A percentile compares a stretch with the other conserved stretches of the same genome.
phyloP scores from a whole-genome alignment of 2,888 invertebrate genomes.

The Diaphora mendica region DNA sequence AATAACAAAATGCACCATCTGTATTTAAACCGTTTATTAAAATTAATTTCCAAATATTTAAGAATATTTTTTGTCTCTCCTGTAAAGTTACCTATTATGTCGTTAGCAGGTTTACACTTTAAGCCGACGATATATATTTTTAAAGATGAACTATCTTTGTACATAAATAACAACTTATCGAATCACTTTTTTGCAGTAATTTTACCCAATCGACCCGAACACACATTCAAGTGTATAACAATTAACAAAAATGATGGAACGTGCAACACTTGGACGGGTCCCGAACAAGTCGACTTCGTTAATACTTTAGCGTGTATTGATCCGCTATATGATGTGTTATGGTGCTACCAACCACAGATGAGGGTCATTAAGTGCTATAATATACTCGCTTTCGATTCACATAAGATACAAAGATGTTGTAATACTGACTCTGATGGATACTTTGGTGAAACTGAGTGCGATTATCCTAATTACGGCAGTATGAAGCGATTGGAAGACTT shows the following conservation, averaged over 20 bases:
- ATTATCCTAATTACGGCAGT: conserved; percentile 77
- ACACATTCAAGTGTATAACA: conserved; percentile 94
- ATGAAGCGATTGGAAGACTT: conserved; percentile 80
- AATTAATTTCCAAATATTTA: too few relatives aligned
- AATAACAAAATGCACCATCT: too few relatives aligned
- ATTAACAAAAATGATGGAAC: conserved; percentile 96
- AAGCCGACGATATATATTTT: too few relatives aligned
- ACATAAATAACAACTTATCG: not conserved
- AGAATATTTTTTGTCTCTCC: too few relatives aligned
- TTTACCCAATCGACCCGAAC: conserved; percentile 92
- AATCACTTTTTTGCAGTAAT: conserved; percentile 86
- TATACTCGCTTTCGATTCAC: conserved; percentile 92
- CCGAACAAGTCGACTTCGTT: conserved; percentile 94
- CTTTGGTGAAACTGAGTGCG: conserved; percentile 62
- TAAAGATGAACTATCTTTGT: too few relatives aligned
- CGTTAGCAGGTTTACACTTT: too few relatives aligned
- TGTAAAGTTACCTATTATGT: too few relatives aligned
- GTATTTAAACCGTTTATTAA: too few relatives aligned
- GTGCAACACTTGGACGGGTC: conserved; percentile 93
- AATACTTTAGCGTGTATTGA: conserved; percentile 94
- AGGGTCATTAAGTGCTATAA: conserved; percentile 92
- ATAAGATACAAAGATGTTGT: conserved; percentile 76
- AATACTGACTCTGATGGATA: conserved; percentile 64
- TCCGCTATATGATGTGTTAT: conserved; percentile 96
- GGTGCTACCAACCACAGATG: conserved; percentile 93